A percentile compares a stretch with the other conserved stretches of the same genome.
Conservation (phyloP, 1,140 invertebrate species). For the Brachionus asplanchnoidis region DNA sequence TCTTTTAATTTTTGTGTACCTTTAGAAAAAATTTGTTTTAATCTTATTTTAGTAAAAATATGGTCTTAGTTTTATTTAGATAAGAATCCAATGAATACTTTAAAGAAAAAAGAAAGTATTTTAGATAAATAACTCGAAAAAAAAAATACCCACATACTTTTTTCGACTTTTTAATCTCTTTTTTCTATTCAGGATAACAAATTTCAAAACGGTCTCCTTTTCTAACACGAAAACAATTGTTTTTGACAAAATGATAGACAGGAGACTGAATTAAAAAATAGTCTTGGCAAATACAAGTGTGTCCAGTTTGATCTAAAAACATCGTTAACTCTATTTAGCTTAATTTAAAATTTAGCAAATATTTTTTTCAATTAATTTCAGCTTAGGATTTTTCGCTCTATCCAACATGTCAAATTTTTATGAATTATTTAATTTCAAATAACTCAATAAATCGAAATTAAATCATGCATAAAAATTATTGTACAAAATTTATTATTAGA, state of each 20-base stretch:
- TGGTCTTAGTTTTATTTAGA: conserved; percentile 28
- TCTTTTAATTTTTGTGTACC: conserved; percentile 10
- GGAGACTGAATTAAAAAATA: neutral
- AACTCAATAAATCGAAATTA: no score
- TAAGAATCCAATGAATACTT: conserved; percentile 21
- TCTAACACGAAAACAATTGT: neutral
- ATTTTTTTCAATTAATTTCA: no score
- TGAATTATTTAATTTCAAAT: no score
- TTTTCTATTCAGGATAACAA: neutral
- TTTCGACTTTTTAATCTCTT: conserved; percentile 11
- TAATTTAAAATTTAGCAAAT: neutral
- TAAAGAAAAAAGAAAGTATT: neutral
- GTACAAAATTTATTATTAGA: no score
- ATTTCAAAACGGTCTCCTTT: neutral
- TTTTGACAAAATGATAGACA: neutral
- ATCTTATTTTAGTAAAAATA: conserved; percentile 16
- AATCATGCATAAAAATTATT: no score
- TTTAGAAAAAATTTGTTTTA: conserved; percentile 14
- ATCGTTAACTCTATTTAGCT: neutral
- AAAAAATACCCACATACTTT: neutral
- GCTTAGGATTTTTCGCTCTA: no score
- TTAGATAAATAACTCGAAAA: neutral
- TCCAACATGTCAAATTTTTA: no score
- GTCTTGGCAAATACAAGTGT: neutral
- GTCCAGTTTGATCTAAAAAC: neutral